Conservation (phyloP, 2,888 invertebrate genomes). For the Herminia tarsipennalis region DNA sequence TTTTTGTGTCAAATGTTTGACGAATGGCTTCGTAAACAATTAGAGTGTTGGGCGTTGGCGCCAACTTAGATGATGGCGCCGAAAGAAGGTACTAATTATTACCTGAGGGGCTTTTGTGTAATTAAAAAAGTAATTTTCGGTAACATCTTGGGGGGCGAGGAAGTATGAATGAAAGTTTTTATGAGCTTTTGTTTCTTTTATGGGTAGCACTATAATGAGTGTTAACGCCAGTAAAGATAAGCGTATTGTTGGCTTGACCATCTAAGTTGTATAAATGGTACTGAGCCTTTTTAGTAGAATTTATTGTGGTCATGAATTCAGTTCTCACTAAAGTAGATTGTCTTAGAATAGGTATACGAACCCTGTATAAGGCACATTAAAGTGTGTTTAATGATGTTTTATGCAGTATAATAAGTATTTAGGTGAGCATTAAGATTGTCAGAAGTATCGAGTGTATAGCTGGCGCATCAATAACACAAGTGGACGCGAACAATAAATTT, state of each 20-base stretch:
- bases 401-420: no score
- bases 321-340: no score
- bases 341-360: no score
- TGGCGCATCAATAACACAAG: constrained; percentile 18
- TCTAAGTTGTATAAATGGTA: constrained; percentile 10
- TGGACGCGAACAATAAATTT: constrained; percentile 53
- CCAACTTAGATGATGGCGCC: constrained; percentile 45
- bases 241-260: constrained; percentile 19
- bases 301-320: background rate
- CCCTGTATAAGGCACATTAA: no score
- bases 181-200: constrained; percentile 32
- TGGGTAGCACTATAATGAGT: constrained; percentile 22
- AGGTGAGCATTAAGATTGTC: background rate
- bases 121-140: constrained; percentile 45
- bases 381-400: no score
- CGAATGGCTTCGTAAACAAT: constrained; percentile 48
- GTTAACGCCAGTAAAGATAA: constrained; percentile 27
- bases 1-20: constrained; percentile 62
- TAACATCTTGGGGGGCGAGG: constrained; percentile 56
- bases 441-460: constrained; percentile 9
- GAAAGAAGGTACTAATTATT: constrained; percentile 44
- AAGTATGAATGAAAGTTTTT: constrained; percentile 48
- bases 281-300: background rate
- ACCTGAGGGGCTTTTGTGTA: constrained; percentile 51
- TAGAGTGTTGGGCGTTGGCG: constrained; percentile 44